phyloP scores from a whole-genome alignment of 2,888 invertebrate genomes.

The Acanthopleura granulata region DNA sequence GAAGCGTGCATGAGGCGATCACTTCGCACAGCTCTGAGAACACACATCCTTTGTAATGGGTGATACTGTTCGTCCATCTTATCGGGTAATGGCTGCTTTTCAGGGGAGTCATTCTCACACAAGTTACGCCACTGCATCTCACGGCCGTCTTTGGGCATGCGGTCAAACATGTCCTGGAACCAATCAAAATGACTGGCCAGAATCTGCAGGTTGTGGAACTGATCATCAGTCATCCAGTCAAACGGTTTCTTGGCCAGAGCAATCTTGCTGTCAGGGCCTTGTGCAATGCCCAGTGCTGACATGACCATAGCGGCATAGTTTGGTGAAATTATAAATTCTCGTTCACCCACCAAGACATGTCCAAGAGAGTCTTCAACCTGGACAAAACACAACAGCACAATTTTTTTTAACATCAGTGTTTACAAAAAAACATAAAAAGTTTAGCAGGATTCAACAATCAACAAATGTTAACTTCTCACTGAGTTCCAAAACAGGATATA shows the following conservation, averaged over 20 bases:
- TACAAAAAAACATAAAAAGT: no score
- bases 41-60: conserved; percentile 65
- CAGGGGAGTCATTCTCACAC: conserved; percentile 67
- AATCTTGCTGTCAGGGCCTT: conserved; percentile 54
- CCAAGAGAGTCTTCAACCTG: conserved; percentile 65
- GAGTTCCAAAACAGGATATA: neutral
- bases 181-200: conserved; percentile 68
- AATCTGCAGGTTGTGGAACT: conserved; percentile 68
- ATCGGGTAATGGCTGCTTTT: conserved; percentile 63
- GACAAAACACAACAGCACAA: conserved; percentile 13
- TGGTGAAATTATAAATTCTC: conserved; percentile 68
- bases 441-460: neutral
- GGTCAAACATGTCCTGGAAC: conserved; percentile 70
- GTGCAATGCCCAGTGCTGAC: conserved; percentile 54
- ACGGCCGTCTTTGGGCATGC: conserved; percentile 67
- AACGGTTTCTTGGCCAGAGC: conserved; percentile 68
- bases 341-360: conserved; percentile 62
- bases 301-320: conserved; percentile 64
- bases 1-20: conserved; percentile 66
- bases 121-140: conserved; percentile 69
- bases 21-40: conserved; percentile 65
- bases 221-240: conserved; percentile 70
- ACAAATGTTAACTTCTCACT: neutral
- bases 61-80: conserved; percentile 63
- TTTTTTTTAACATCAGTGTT: neutral